phyloP scores from a whole-genome alignment of 2,797 vertebrate species.

The Tokudaia muenninki region DNA sequence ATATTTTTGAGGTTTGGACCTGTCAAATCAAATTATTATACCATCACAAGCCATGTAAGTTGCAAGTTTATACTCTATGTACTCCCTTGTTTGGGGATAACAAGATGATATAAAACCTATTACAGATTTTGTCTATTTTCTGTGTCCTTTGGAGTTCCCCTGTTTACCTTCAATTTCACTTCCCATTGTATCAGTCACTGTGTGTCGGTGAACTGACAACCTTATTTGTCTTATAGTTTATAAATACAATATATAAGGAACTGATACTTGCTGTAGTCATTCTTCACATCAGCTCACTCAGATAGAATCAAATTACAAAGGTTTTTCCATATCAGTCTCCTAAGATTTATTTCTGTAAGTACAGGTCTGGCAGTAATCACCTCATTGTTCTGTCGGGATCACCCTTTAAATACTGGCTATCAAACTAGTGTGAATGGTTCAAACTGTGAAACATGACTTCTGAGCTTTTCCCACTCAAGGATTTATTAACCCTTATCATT shows the following conservation, averaged over 20 bases:
- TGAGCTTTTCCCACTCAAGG: background rate
- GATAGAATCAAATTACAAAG: background rate
- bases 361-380: background rate
- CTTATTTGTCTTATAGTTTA: background rate
- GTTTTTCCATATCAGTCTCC: background rate
- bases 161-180: background rate
- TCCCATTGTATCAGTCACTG: background rate
- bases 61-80: background rate
- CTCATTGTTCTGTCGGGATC: background rate
- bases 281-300: background rate
- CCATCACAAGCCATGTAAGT: background rate
- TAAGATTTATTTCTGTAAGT: background rate
- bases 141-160: background rate
- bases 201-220: background rate
- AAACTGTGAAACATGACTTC: background rate
- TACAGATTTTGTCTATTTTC: background rate
- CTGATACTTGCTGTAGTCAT: background rate
- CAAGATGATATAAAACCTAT: background rate
- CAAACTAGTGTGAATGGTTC: background rate
- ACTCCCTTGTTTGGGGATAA: background rate
- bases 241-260: background rate
- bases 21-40: background rate
- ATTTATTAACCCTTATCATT: background rate
- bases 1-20: background rate
- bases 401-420: background rate